These are phyloP conservation scores for Ceryle rudis DNA, from an alignment of 2,797 vertebrate genomes.

Conservation along the genomic window DNA sequence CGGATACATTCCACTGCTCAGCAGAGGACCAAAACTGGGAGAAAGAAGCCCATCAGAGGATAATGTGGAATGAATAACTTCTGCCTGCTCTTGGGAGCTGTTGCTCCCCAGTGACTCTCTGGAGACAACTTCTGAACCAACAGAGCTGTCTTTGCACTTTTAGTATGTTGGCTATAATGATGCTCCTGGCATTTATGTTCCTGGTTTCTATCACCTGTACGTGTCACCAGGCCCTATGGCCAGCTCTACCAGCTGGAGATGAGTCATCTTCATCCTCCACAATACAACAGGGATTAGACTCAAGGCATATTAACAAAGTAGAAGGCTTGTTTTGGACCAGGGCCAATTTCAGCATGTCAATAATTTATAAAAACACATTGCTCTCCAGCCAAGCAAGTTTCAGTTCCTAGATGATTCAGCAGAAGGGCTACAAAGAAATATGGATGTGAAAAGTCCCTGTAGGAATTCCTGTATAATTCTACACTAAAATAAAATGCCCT, in stretches of 20 bases:
- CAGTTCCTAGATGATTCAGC: slow-evolving; percentile 66
- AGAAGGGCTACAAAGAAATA: slow-evolving; percentile 63
- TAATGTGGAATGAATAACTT: background rate
- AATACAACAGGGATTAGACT: background rate
- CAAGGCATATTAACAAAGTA: background rate
- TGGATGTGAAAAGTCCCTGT: slow-evolving; percentile 25
- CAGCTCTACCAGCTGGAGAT: background rate
- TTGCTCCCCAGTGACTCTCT: background rate
- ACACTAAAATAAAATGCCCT: slow-evolving; percentile 39
- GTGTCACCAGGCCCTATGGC: background rate
- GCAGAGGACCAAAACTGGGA: background rate
- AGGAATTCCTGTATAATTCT: slow-evolving; percentile 61
- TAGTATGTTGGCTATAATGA: background rate
- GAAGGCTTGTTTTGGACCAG: slow-evolving; percentile 39
- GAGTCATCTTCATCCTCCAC: background rate
- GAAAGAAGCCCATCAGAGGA: background rate
- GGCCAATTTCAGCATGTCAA: slow-evolving; percentile 55
- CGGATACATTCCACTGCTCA: background rate
- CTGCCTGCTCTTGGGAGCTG: background rate
- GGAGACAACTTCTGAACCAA: background rate
- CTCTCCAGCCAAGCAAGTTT: slow-evolving; percentile 60
- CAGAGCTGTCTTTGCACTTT: background rate
- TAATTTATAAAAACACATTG: slow-evolving; percentile 53
- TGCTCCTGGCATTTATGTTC: background rate
- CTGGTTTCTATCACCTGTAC: background rate